Evolutionary conservation across 2,113 vertebrate species (phyloP), one percentile per base, ranked within the genome.

Genomic region (Corythornis cristatus): DNA sequence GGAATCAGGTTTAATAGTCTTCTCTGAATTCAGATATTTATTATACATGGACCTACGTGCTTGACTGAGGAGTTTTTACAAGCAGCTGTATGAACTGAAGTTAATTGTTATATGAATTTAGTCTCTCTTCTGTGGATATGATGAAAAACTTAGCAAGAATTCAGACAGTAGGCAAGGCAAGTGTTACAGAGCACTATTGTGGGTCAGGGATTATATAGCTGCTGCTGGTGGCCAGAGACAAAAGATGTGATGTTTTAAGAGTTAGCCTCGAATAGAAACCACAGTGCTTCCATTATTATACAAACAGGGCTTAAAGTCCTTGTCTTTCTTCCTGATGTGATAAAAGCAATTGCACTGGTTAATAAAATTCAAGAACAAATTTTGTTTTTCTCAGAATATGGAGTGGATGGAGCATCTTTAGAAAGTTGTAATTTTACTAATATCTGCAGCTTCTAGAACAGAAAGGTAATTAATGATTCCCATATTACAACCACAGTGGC

Each of bases 271-370:
- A 65, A 7, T 3, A 70, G 82, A 8, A 67, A 60, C 72, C 85
- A 31, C 61, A 10, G 65, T n/a, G 43, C 71, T 90, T 65, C 96
- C 76, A 91, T 93, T 95, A 86, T 95, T 88, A 86, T 86, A 96
- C 93, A 83, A 91, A 94, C 86, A 45, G 61, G 68, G 80, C 76
- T 93, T 90, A 78, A 93, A 78, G 73, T 57, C 80, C 86, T 90
- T 62, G 70, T 75, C 83, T 75, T 65, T 93, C 53, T 92, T 78
- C 40, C 25, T 20, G 40, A 56, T 35, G 43, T 37, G 46, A 78
- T 93, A 56, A 88, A 91, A 91, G 64, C 64, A 85, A 33, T 64
- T 73, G 35, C 62, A 51, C 56, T 77, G 58, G 45, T 89, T 92
- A 80, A 83, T 91, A 90, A 93, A 92, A 80, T 56, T 79, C 54